These are phyloP conservation scores for Cuculus canorus DNA, from an alignment of 2,797 vertebrate genomes.

Conservation along the genomic window DNA sequence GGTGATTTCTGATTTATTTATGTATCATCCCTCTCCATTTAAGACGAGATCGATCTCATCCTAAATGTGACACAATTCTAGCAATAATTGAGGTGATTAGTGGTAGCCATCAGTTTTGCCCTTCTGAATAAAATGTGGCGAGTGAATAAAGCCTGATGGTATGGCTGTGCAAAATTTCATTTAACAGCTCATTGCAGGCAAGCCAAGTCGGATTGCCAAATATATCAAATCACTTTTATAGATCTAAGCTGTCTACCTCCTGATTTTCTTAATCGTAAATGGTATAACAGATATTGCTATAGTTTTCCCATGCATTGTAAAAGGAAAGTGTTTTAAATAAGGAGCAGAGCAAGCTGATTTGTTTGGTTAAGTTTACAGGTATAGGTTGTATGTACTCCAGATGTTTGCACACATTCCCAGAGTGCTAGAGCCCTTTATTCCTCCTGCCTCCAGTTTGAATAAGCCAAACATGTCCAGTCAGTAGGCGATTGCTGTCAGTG, in stretches of 20 bases:
- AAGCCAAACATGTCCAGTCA: not conserved
- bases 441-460: slow-evolving; percentile 13
- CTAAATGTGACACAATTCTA: not conserved
- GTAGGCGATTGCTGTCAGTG: slow-evolving; percentile 38
- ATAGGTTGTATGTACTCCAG: slow-evolving; percentile 72
- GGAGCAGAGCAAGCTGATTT: slow-evolving; percentile 71
- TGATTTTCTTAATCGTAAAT: slow-evolving; percentile 74
- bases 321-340: slow-evolving; percentile 76
- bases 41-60: not conserved
- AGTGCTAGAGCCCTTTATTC: slow-evolving; percentile 52
- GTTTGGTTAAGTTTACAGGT: slow-evolving; percentile 76
- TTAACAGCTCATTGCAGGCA: slow-evolving; percentile 70
- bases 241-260: slow-evolving; percentile 74
- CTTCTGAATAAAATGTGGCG: slow-evolving; percentile 60
- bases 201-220: slow-evolving; percentile 49
- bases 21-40: not conserved
- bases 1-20: not conserved
- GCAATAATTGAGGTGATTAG: not conserved
- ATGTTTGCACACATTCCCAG: slow-evolving; percentile 61
- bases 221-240: slow-evolving; percentile 72
- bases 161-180: slow-evolving; percentile 68
- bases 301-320: slow-evolving; percentile 72
- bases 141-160: slow-evolving; percentile 59
- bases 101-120: slow-evolving; percentile 31
- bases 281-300: slow-evolving; percentile 61